Percentiles rank a stretch among this genome's conserved stretches.
Evolutionary conservation across 2,113 vertebrate species (phyloP).

Genomic region (Ameiurus melas): DNA sequence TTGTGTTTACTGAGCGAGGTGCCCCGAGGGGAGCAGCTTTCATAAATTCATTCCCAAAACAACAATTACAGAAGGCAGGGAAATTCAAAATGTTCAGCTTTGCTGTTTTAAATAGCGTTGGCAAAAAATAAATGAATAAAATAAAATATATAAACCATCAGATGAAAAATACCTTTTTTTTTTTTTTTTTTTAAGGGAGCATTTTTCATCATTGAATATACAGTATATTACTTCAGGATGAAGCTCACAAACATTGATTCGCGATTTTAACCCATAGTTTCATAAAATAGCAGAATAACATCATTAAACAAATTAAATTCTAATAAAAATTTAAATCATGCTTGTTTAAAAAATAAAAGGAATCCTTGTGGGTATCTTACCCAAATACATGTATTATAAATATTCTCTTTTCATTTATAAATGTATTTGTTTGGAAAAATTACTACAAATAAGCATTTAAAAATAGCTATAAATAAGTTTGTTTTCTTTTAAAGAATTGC

Average conservation of each 20-base stretch:
- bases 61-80: slow-evolving; percentile 27
- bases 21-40: slow-evolving; percentile 18
- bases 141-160: neutral
- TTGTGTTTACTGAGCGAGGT: slow-evolving; percentile 10
- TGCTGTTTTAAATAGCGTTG: neutral
- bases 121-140: neutral
- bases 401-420: neutral
- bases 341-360: neutral
- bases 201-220: neutral
- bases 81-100: slow-evolving; percentile 8
- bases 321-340: no score
- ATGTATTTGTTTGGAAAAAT: neutral
- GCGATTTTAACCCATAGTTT: neutral
- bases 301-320: neutral
- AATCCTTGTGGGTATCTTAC: neutral
- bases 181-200: neutral
- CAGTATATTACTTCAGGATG: neutral
- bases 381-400: neutral
- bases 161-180: neutral
- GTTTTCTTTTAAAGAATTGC: no score
- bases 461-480: no score
- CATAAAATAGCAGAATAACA: neutral
- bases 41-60: slow-evolving; percentile 28
- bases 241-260: neutral
- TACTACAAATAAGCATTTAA: no score